Base-by-base conservation (phyloP, 1,140 invertebrate genomes). In the Delia radicum region DNA sequence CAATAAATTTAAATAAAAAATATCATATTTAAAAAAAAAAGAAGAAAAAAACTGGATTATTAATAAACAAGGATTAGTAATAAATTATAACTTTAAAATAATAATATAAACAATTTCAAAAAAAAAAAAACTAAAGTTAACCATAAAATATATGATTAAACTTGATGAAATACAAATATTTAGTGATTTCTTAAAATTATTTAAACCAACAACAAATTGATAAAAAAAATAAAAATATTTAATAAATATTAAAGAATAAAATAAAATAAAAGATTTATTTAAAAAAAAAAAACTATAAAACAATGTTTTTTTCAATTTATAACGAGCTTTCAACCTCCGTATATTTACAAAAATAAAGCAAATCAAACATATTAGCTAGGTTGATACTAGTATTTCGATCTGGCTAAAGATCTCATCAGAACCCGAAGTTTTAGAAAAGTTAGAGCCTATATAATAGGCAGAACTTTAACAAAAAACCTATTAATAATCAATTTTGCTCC, bases 171-270 rank as follows among this genome's bases (percentile, higher is more conserved):
- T 15, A 33, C 31, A 42, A 42, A 42, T 55, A 55, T 55, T 55
- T 55, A 55, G 48, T 42, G 24, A 55, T 55, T 55, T 55, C 48
- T 55, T 55, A 55, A 55, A 55, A 55, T 55, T 55, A 55, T 55
- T 55, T 4, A 55, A 55, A 55, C 3, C 2, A 55, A 55, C n/a
- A n/a, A n/a, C n/a, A n/a, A n/a, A n/a, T n/a, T n/a, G n/a, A 55
- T 55, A n/a, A 48, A n/a, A 48, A 48, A 18, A 2, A 48, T n/a
- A 15, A 48, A 48, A 48, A n/a, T 55, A 55, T 55, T 55, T 55
- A 55, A 55, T 55, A 55, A 21, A 21, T 7, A 37, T 55, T 55
- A 4, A 55, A 55, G 7, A 55, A 48, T 3, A 55, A 21, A 37
- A 37, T 1, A 3, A 37, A 55, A 55, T 21, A 55, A 55, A 55